Conservation (phyloP, 2,888 invertebrate species). For the Esperia sulphurella region DNA sequence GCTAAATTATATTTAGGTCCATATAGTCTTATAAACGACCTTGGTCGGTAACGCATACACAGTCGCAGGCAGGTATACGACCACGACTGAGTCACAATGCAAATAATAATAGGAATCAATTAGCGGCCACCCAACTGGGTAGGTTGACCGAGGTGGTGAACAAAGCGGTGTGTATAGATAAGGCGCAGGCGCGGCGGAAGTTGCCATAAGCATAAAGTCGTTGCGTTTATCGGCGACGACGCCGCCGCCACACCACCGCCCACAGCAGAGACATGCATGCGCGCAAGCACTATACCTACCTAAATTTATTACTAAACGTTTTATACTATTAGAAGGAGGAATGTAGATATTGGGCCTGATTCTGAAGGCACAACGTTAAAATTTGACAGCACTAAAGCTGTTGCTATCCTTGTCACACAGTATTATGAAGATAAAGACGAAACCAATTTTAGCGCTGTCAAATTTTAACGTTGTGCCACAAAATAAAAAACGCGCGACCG, state of each 20-base stretch:
- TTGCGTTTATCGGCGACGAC: constrained; percentile 22
- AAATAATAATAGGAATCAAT: constrained; percentile 51
- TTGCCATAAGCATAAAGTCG: constrained; percentile 39
- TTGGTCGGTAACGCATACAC: neutral
- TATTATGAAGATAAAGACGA: too few relatives aligned
- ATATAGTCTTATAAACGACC: neutral
- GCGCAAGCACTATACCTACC: constrained; percentile 1
- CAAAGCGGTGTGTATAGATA: constrained; percentile 57
- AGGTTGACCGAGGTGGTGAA: constrained; percentile 46
- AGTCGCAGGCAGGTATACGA: neutral
- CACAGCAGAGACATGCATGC: constrained; percentile 9
- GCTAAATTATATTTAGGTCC: too few relatives aligned
- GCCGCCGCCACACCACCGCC: constrained; percentile 8
- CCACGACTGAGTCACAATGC: constrained; percentile 27
- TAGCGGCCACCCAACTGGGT: constrained; percentile 45
- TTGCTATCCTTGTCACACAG: too few relatives aligned
- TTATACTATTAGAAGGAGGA: neutral
- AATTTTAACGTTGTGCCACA: too few relatives aligned
- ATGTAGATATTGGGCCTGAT: too few relatives aligned
- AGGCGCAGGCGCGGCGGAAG: constrained; percentile 49
- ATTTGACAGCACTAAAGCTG: too few relatives aligned
- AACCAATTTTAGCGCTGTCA: too few relatives aligned
- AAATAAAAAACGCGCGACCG: too few relatives aligned
- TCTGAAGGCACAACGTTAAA: too few relatives aligned
- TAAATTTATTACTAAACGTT: neutral